Conservation (phyloP, 2,888 invertebrate genomes). For the Xanthorhoe designata region DNA sequence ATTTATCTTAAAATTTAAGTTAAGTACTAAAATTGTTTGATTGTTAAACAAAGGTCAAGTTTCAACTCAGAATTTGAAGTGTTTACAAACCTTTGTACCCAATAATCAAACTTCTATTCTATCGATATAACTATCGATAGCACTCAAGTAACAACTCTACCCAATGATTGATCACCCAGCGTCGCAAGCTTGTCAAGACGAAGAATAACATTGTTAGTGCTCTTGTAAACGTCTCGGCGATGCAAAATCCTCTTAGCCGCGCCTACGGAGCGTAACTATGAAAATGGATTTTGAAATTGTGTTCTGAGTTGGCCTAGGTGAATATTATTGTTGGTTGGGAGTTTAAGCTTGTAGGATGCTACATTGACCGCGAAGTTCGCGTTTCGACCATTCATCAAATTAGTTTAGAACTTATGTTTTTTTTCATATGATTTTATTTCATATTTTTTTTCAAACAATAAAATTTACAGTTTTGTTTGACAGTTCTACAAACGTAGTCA, state of each 20-base stretch:
- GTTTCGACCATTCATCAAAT: too few species aligned
- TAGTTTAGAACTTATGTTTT: too few species aligned
- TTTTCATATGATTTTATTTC: too few species aligned
- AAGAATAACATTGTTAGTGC: conserved; percentile 82
- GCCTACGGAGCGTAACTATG: conserved; percentile 46
- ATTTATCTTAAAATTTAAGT: background rate
- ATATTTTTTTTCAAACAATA: too few species aligned
- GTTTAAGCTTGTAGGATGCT: background rate
- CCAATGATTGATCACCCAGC: conserved; percentile 77
- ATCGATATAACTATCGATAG: conserved; percentile 51
- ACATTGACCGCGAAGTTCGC: too few species aligned
- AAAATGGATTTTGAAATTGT: conserved; percentile 37
- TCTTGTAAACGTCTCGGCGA: conserved; percentile 77
- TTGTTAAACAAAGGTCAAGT: background rate
- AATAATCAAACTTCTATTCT: conserved; percentile 20
- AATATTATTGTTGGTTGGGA: background rate
- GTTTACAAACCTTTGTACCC: background rate
- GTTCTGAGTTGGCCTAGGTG: conserved; percentile 13
- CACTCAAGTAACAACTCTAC: conserved; percentile 60
- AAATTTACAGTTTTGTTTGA: background rate
- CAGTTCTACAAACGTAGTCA: too few species aligned
- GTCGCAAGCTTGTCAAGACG: conserved; percentile 73
- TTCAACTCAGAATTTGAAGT: background rate
- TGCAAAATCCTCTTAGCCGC: conserved; percentile 72
- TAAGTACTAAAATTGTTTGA: background rate